Evolutionary conservation across 2,888 invertebrate genomes (phyloP), one percentile per base, ranked within the genome.

Genomic region (Torymus auratus): DNA sequence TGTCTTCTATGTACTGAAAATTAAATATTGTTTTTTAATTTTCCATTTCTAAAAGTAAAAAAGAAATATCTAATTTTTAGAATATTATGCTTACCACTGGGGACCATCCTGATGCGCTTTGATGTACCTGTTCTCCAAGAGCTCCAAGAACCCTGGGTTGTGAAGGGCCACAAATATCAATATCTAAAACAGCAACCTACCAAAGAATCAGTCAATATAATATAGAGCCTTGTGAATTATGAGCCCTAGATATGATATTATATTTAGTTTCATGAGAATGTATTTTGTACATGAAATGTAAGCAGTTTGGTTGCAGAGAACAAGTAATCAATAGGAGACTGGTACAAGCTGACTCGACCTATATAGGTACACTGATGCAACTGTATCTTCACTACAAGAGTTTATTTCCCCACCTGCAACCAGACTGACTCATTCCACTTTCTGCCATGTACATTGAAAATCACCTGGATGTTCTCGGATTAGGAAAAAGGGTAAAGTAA

Each of bases 151-250:
- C 95, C 83, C 98, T 94, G 13, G 99, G 99, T 89, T 98, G 97
- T 28, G 98, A 98, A 64, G 99, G 99, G 0, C 99, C 99, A 92
- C 99, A 99, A 85, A 99, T 97, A 90, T 99, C 99, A 76, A 99
- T 96, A 92, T 99, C 99, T 85, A 99, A 92, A 10, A 99, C 94
- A 20, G 96, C 99, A 84, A 99, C 95, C 96, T 97, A 88, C 71
- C 85, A 90, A 84, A 83, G 79, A 78, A 69, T 85, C 41, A 62
- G 69, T 62, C 20, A 78, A 80, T 60, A 50, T 56, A 28, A 28
- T 62, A 62, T 73, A 14, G 10, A 64, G 65, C 23, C 55, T 71
- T 56, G 62, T 74, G 41, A 72, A n/a, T 72, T 70, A 75, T 69
- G 60, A 74, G 69, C 50, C 73, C 61, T 69, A 20, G 20, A 52